Conservation (phyloP, 2,797 vertebrate genomes). For the Buceros bicornis region DNA sequence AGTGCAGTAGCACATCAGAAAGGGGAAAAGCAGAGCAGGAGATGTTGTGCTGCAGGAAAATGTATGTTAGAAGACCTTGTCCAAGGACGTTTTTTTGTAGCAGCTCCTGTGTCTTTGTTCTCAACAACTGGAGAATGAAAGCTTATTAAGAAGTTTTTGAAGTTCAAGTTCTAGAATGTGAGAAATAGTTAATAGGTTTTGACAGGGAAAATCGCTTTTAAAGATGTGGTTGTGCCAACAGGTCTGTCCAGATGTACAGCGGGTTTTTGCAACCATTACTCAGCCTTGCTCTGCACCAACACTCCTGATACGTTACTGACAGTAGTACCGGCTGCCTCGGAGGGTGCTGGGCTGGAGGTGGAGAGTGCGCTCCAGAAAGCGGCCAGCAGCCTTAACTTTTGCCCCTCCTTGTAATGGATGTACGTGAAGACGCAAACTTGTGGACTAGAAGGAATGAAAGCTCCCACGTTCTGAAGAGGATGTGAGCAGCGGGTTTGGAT, state of each 20-base stretch:
- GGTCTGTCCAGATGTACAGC: background rate
- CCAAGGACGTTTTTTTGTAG: background rate
- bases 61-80: background rate
- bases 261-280: background rate
- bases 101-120: background rate
- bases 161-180: background rate
- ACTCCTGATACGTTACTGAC: background rate
- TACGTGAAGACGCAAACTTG: background rate
- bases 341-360: background rate
- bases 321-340: accelerated
- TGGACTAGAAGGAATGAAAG: background rate
- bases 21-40: background rate
- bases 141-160: background rate
- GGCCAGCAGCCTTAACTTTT: background rate
- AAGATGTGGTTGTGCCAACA: background rate
- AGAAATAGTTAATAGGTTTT: background rate
- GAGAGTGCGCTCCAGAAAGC: background rate
- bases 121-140: background rate
- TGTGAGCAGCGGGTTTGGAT: background rate
- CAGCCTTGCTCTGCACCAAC: background rate
- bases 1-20: background rate
- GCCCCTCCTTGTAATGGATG: background rate
- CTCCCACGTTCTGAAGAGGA: background rate
- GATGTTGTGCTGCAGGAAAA: background rate
- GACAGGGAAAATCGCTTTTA: background rate